Conservation (phyloP, 2,797 vertebrate genomes). For the Eptatretus atami region DNA sequence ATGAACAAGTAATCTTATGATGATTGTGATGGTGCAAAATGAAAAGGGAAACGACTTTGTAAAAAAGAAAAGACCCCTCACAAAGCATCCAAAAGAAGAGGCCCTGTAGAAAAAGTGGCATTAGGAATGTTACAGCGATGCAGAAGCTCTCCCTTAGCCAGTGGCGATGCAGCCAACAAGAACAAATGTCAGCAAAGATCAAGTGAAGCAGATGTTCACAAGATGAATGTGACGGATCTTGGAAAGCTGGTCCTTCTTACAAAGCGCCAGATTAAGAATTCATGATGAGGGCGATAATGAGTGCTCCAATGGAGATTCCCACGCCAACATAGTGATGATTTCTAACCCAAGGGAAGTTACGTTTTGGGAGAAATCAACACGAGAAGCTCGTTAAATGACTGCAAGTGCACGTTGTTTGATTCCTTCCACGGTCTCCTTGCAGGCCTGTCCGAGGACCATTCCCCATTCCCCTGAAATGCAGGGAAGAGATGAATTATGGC, state of each 20-base stretch:
- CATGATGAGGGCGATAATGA: conserved; percentile 39
- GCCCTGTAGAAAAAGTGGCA: conserved; percentile 52
- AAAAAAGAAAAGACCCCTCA: conserved; percentile 43
- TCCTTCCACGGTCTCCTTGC: background rate
- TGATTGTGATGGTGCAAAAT: conserved; percentile 16
- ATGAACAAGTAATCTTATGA: conserved; percentile 13
- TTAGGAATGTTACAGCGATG: conserved; percentile 33
- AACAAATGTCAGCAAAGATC: conserved; percentile 46
- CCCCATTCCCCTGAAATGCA: no score
- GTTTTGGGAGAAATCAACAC: conserved; percentile 35
- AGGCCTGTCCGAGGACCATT: no score
- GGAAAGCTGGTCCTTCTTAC: conserved; percentile 33
- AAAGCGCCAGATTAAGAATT: conserved; percentile 36
- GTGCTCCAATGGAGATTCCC: conserved; percentile 31
- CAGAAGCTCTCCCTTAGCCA: conserved; percentile 15
- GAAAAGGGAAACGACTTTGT: conserved; percentile 39
- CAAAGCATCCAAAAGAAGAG: conserved; percentile 12
- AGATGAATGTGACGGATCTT: conserved; percentile 49
- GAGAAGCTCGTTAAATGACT: conserved; percentile 47
- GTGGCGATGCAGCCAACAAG: conserved; percentile 19
- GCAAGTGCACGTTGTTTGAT: conserved; percentile 22
- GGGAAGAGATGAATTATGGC: no score
- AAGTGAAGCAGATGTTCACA: conserved; percentile 40
- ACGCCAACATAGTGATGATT: conserved; percentile 36
- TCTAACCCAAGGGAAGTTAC: background rate